Evolutionary conservation across 2,797 vertebrate species (phyloP).

Genomic region (Knipowitschia caucasica): DNA sequence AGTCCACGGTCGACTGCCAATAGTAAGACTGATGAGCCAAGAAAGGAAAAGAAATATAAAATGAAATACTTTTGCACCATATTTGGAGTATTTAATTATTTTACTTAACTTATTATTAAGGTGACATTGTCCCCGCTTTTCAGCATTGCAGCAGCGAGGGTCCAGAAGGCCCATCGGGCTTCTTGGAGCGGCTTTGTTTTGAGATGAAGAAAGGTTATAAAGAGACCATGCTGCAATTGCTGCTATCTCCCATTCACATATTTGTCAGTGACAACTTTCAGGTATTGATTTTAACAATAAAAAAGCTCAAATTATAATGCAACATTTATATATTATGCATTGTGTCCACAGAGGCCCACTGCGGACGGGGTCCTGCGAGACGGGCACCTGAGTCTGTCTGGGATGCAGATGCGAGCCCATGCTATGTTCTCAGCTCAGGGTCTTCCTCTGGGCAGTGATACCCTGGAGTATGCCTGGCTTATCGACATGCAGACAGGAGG

Average conservation of each 20-base stretch:
- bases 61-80: neutral
- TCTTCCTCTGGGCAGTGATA: slow-evolving; percentile 86
- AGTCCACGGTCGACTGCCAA: slow-evolving; percentile 94
- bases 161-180: slow-evolving; percentile 90
- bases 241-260: slow-evolving; percentile 90
- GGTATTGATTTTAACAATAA: slow-evolving; percentile 64
- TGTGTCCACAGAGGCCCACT: slow-evolving; percentile 80
- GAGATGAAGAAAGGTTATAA: slow-evolving; percentile 98
- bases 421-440: slow-evolving; percentile 97
- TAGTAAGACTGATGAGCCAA: slow-evolving; percentile 73
- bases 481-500: slow-evolving; percentile 93
- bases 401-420: slow-evolving; percentile 93
- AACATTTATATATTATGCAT: neutral
- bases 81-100: neutral
- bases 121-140: slow-evolving; percentile 5
- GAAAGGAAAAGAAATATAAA: neutral
- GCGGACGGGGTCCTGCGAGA: slow-evolving; percentile 89
- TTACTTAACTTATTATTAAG: neutral
- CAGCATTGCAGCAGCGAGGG: slow-evolving; percentile 92
- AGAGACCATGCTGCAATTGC: slow-evolving; percentile 94
- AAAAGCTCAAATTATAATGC: neutral
- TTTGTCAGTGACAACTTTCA: slow-evolving; percentile 95
- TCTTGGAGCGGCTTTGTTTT: slow-evolving; percentile 93
- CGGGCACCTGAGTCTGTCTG: slow-evolving; percentile 91
- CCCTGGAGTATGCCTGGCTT: slow-evolving; percentile 95